These are phyloP conservation scores for Panthera uncia DNA, from an alignment of 2,113 vertebrate genomes.

Conservation along the genomic window DNA sequence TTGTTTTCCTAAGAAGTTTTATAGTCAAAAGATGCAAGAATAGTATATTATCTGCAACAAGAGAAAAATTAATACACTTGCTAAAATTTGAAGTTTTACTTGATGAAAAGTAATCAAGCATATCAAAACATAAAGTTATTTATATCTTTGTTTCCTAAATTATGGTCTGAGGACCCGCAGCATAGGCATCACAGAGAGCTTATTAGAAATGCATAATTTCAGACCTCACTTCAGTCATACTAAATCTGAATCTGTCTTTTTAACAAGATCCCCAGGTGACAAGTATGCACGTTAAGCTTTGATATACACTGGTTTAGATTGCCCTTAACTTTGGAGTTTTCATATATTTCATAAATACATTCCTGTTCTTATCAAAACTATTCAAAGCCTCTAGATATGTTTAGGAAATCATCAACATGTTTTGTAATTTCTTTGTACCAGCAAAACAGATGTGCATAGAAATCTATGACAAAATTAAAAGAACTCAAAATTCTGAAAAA, in stretches of 20 bases:
- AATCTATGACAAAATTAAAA: not conserved
- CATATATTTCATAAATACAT: not conserved
- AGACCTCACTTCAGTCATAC: not conserved
- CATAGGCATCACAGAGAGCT: not conserved
- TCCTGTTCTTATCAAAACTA: not conserved
- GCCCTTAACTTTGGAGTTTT: not conserved
- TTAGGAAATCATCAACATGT: not conserved
- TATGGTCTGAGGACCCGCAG: not conserved
- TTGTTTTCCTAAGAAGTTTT: not conserved
- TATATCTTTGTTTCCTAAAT: not conserved
- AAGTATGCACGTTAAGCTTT: not conserved
- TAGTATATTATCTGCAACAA: not conserved
- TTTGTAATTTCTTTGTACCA: not conserved
- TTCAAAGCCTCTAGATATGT: not conserved
- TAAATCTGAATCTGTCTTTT: not conserved
- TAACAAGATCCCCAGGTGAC: not conserved
- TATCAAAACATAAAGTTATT: not conserved
- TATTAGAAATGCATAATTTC: not conserved
- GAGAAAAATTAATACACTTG: not conserved
- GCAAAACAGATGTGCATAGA: not conserved
- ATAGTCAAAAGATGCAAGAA: not conserved
- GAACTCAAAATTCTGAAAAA: not conserved
- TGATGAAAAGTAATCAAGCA: slow-evolving; percentile 2
- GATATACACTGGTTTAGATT: not conserved
- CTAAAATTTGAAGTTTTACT: not conserved